These are phyloP conservation scores for Megastigmus dorsalis DNA, from an alignment of 2,888 invertebrate genomes.

Conservation along the genomic window DNA sequence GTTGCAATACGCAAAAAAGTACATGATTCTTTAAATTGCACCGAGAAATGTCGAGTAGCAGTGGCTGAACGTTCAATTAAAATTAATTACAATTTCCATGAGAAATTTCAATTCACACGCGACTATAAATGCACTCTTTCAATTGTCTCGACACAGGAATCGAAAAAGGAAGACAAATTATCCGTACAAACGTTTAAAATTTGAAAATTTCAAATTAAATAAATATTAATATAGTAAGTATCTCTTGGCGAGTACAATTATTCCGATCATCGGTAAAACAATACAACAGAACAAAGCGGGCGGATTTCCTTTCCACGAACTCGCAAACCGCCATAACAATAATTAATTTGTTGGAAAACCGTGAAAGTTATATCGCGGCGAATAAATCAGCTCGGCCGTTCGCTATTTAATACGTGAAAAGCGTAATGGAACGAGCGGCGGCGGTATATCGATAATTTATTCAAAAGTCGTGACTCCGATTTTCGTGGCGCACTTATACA, in stretches of 20 bases:
- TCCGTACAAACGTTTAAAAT: neutral
- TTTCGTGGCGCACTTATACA: neutral
- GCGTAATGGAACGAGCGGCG: neutral
- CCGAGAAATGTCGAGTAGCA: neutral
- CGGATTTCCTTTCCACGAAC: neutral
- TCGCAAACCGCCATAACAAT: neutral
- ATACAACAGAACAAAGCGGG: neutral
- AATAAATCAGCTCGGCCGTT: neutral
- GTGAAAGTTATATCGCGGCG: neutral
- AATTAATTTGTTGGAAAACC: constrained; percentile 32
- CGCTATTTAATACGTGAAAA: neutral
- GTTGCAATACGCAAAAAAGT: neutral
- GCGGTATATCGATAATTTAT: constrained; percentile 34
- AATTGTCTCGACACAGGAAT: neutral
- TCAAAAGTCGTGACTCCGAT: constrained; percentile 11
- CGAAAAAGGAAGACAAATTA: neutral
- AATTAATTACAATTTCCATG: constrained; percentile 41
- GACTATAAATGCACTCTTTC: neutral
- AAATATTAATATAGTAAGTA: no score
- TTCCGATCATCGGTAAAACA: no score
- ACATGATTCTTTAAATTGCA: neutral
- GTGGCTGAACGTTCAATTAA: constrained; percentile 14
- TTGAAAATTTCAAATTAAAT: no score
- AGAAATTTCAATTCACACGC: constrained; percentile 42
- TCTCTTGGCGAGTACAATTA: no score